Evolutionary conservation across 2,113 vertebrate genomes (phyloP).

Genomic region (Ciconia stormi): DNA sequence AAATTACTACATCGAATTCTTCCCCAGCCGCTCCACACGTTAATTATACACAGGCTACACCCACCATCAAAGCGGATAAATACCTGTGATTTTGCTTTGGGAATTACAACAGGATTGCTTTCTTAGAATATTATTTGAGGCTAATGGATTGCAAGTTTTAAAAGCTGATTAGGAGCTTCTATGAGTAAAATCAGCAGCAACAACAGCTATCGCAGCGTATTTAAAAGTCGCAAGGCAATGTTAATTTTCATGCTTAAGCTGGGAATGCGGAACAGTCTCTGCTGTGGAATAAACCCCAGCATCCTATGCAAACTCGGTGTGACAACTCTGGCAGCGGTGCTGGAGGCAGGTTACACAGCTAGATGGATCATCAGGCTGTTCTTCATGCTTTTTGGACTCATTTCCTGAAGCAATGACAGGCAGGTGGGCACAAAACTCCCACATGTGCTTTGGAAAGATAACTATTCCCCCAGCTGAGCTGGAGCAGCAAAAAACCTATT

Average conservation of each 20-base stretch:
- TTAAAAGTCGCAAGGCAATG: background rate
- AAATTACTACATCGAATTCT: background rate
- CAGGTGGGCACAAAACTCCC: constrained; percentile 22
- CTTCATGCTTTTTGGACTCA: background rate
- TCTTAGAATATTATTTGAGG: background rate
- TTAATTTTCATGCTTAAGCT: background rate
- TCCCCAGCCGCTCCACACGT: background rate
- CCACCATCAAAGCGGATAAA: background rate
- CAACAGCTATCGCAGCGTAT: background rate
- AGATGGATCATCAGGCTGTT: background rate
- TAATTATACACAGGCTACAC: background rate
- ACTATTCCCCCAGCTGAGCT: background rate
- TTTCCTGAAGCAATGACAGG: background rate
- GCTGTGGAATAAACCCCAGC: background rate
- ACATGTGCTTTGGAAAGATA: background rate
- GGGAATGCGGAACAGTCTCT: background rate
- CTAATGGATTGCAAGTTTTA: background rate
- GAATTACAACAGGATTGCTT: background rate
- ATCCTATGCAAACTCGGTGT: background rate
- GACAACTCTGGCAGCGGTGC: background rate
- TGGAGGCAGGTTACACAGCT: background rate
- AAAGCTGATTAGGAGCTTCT: background rate
- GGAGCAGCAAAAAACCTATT: background rate
- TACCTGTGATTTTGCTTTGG: background rate
- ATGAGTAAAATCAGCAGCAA: background rate